Conservation (phyloP, 2,113 vertebrate genomes). For the Pseudolaguvia tuberculata region DNA sequence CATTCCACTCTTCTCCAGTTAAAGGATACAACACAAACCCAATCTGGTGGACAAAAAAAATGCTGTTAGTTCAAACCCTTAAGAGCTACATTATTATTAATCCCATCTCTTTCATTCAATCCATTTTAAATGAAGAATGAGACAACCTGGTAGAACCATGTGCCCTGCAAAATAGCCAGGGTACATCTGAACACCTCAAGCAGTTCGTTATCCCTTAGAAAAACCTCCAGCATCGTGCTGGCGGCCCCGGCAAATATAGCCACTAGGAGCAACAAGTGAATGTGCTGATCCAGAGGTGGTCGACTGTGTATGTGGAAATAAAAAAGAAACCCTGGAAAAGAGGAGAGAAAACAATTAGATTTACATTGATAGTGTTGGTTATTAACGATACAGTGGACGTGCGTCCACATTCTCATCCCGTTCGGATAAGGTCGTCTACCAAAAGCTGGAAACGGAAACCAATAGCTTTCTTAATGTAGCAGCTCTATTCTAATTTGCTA, state of each 20-base stretch:
- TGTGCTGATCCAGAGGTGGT: constrained; percentile 77
- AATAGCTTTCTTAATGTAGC: no score
- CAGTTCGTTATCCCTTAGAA: constrained; percentile 73
- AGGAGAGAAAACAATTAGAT: background rate
- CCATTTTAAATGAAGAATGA: background rate
- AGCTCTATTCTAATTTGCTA: no score
- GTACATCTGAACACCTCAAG: constrained; percentile 77
- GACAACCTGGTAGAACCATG: constrained; percentile 94
- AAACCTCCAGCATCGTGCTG: constrained; percentile 73
- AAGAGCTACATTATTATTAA: no score
- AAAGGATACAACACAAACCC: constrained; percentile 85
- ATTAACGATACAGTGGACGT: no score
- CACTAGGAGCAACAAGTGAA: constrained; percentile 83
- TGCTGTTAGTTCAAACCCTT: background rate
- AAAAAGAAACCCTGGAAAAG: constrained; percentile 80
- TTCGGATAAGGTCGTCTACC: no score
- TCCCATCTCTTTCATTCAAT: no score
- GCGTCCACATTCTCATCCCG: no score
- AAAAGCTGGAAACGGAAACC: no score
- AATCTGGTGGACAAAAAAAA: constrained; percentile 68
- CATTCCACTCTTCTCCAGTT: constrained; percentile 73
- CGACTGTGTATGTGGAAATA: constrained; percentile 82
- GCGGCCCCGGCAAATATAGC: constrained; percentile 67
- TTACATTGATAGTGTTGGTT: background rate
- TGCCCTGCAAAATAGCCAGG: constrained; percentile 84